phyloP scores from a whole-genome alignment of 2,113 vertebrate genomes.

The Aspiorhynchus laticeps region DNA sequence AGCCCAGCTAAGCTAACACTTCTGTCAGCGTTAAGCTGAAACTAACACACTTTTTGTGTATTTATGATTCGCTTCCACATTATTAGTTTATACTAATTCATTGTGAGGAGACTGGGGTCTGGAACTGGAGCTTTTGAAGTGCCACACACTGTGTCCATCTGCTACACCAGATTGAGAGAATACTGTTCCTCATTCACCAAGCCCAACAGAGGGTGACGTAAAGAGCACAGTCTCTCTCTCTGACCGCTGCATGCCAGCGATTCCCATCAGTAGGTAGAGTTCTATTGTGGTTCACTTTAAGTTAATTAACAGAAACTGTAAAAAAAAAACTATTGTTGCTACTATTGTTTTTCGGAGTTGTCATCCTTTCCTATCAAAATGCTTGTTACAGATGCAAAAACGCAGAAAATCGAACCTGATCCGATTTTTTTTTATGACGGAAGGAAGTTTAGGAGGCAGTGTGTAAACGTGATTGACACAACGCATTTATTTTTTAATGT shows the following conservation, averaged over 20 bases:
- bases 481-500: too few species aligned
- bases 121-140: slow-evolving; percentile 61
- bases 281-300: background rate
- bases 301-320: slow-evolving; percentile 5
- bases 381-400: too few species aligned
- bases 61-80: slow-evolving; percentile 44
- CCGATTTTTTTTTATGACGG: too few species aligned
- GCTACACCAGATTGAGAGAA: slow-evolving; percentile 73
- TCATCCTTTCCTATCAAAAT: too few species aligned
- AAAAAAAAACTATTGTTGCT: too few species aligned
- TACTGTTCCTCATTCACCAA: slow-evolving; percentile 65
- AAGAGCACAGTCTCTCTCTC: slow-evolving; percentile 49
- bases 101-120: slow-evolving; percentile 72
- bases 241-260: slow-evolving; percentile 24
- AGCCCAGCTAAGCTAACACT: slow-evolving; percentile 53
- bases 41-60: slow-evolving; percentile 37
- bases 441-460: too few species aligned
- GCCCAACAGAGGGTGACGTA: slow-evolving; percentile 63
- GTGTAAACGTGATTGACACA: too few species aligned
- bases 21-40: slow-evolving; percentile 54
- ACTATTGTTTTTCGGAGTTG: too few species aligned
- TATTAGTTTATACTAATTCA: slow-evolving; percentile 75
- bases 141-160: slow-evolving; percentile 75
- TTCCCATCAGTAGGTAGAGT: background rate
- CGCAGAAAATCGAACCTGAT: too few species aligned